A percentile compares a stretch with the other conserved stretches of the same genome.
These are phyloP conservation scores for Tetragnatha versicolor DNA, from an alignment of 1,140 invertebrate genomes.

Conservation along the genomic window DNA sequence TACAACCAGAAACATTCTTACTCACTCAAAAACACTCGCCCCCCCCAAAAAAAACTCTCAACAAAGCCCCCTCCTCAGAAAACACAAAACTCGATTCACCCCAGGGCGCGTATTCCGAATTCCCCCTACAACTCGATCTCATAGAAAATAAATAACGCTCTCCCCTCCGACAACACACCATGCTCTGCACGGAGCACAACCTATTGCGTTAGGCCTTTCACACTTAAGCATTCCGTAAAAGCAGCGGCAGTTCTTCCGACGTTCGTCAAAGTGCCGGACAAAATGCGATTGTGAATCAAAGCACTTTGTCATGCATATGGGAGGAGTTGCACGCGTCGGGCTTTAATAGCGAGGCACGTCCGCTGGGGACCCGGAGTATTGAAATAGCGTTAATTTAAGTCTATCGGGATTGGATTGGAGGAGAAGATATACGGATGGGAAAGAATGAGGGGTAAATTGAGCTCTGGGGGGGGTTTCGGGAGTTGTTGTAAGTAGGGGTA, in stretches of 20 bases:
- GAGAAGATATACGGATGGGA: background rate
- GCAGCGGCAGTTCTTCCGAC: background rate
- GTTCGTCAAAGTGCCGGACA: slow-evolving; percentile 44
- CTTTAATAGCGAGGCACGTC: too few relatives aligned
- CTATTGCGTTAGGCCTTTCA: background rate
- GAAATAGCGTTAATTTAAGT: slow-evolving; percentile 16
- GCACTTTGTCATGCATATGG: slow-evolving; percentile 47
- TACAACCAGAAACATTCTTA: too few relatives aligned
- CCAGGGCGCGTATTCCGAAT: slow-evolving; percentile 24
- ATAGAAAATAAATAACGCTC: slow-evolving; percentile 47
- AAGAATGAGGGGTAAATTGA: background rate
- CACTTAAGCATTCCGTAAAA: slow-evolving; percentile 39
- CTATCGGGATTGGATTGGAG: background rate
- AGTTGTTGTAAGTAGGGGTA: background rate
- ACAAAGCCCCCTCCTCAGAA: slow-evolving; percentile 1
- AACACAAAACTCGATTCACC: slow-evolving; percentile 27
- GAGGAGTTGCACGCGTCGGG: background rate
- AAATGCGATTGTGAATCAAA: slow-evolving; percentile 44
- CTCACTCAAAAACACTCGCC: too few relatives aligned
- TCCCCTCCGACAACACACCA: background rate
- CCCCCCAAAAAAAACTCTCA: background rate
- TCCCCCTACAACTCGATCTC: slow-evolving; percentile 36
- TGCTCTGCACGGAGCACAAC: background rate
- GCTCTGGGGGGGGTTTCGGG: background rate
- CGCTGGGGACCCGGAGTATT: background rate